Evolutionary conservation across 1,140 invertebrate genomes (phyloP).

Genomic region (Drosophila pallidifrons): DNA sequence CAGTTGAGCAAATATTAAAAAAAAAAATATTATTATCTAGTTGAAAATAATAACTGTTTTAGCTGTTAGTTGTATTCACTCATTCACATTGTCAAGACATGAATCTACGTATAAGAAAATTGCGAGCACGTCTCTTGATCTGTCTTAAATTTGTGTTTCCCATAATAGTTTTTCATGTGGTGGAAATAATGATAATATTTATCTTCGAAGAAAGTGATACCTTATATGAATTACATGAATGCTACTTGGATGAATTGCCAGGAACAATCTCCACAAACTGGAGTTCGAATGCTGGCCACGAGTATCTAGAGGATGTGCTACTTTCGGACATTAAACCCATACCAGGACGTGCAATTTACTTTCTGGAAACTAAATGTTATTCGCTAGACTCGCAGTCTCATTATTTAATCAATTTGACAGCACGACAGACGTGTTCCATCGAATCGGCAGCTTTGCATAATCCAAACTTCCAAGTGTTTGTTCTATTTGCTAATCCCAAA

Average conservation of each 20-base stretch:
- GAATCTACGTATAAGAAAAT: no score
- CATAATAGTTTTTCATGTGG: no score
- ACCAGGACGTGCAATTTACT: conserved; percentile 5
- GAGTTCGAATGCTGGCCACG: not conserved
- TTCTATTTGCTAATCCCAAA: conserved; percentile 86
- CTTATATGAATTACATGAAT: not conserved
- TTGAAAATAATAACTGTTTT: no score
- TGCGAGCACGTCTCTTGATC: no score
- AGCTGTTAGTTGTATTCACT: no score
- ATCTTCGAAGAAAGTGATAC: no score
- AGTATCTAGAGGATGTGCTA: not conserved
- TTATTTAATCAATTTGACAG: conserved; percentile 75
- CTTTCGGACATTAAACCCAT: not conserved
- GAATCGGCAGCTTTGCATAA: conserved; percentile 89
- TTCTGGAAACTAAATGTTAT: conserved; percentile 8
- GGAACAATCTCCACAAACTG: not conserved
- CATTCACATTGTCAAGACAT: no score
- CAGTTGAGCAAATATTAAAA: no score
- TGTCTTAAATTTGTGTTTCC: no score
- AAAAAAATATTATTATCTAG: no score
- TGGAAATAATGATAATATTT: no score
- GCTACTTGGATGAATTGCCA: not conserved
- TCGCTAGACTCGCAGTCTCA: not conserved
- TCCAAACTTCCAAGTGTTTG: conserved; percentile 86
- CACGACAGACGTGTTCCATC: conserved; percentile 88